Base-by-base conservation (phyloP, 1,140 invertebrate genomes). In the Lordiphosa collinella region DNA sequence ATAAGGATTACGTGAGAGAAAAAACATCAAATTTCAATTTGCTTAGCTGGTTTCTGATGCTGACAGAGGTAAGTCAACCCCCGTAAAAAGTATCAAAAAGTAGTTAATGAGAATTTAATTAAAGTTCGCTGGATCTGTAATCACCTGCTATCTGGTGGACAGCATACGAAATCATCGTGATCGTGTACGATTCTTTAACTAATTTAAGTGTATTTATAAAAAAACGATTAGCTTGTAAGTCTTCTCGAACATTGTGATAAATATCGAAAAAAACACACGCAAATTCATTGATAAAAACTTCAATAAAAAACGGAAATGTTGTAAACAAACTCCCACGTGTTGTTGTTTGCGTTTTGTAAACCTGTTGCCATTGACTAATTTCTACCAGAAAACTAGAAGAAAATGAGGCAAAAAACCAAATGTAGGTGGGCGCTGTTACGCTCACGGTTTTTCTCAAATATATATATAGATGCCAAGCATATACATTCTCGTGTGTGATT, bases 131-230 rank as follows among this genome's bases (percentile, higher is more conserved):
- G 80, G 69, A 40, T 88, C 86, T 6, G 86, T 88, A 37, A 67
- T 50, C 37, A 75, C 76, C 48, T 88, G 86, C 53, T 78, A 86
- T 46, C 54, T 88, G 56, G 70, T 76, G 32, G 86, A 88, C 41
- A 87, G 86, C 49, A 87, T 88, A 72, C 66, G 86, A 60, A 88
- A 88, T 60, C 76, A 86, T 55, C 69, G 76, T 36, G 86, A 88
- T 67, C 86, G 86, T 40, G 66, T 79, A 55, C 61, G 86, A 38
- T 88, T 87, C 60, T 88, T 79, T 75, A 86, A 78, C 59, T 85
- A 62, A 57, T 14, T 49, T 34, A 25, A 7, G 6, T 25, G 22
- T 18, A 18, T 18, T 2, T 3, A 18, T 3, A 18, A 2, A 52
- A 55, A 22, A 37, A 52, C 22, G 60, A 41, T 55, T 47, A 25